A percentile compares a stretch with the other conserved stretches of the same genome.
Evolutionary conservation across 2,888 invertebrate species (phyloP).

Genomic region (Eristalis pertinax): DNA sequence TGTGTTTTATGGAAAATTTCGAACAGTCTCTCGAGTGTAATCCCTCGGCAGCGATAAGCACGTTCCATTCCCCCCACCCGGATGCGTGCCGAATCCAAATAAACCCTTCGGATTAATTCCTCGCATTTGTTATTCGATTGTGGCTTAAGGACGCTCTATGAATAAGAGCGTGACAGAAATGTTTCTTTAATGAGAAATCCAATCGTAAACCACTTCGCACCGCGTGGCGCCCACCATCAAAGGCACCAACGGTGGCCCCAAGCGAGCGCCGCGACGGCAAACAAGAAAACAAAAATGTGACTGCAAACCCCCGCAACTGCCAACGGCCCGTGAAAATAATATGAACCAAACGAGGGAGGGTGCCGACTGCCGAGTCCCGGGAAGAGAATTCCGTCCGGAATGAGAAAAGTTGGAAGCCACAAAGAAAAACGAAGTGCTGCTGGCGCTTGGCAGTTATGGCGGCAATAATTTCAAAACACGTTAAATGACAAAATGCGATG

Average conservation of each 20-base stretch:
- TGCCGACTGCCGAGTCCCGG: neutral
- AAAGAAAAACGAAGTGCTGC: constrained; percentile 21
- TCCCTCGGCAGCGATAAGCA: neutral
- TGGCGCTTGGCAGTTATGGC: constrained; percentile 32
- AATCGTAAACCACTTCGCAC: constrained; percentile 47
- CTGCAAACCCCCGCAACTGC: constrained; percentile 21
- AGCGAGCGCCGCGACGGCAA: neutral
- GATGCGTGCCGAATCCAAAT: constrained; percentile 16
- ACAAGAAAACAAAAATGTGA: constrained; percentile 16
- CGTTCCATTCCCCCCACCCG: neutral
- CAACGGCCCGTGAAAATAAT: constrained; percentile 32
- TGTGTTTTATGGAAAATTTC: neutral
- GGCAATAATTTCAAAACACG: constrained; percentile 42
- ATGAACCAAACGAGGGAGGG: constrained; percentile 38
- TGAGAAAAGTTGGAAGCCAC: constrained; percentile 19
- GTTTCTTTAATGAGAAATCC: constrained; percentile 44
- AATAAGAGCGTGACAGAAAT: neutral
- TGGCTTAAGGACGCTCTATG: constrained; percentile 20
- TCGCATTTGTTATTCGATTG: constrained; percentile 12
- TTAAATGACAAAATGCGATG: constrained; percentile 22
- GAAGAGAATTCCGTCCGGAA: constrained; percentile 4
- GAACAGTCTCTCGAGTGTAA: neutral
- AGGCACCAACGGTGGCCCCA: neutral
- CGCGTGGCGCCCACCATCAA: constrained; percentile 25
- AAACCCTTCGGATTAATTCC: constrained; percentile 25